These are phyloP conservation scores for Ibidorhyncha struthersii DNA, from an alignment of 2,113 vertebrate species.

Conservation along the genomic window DNA sequence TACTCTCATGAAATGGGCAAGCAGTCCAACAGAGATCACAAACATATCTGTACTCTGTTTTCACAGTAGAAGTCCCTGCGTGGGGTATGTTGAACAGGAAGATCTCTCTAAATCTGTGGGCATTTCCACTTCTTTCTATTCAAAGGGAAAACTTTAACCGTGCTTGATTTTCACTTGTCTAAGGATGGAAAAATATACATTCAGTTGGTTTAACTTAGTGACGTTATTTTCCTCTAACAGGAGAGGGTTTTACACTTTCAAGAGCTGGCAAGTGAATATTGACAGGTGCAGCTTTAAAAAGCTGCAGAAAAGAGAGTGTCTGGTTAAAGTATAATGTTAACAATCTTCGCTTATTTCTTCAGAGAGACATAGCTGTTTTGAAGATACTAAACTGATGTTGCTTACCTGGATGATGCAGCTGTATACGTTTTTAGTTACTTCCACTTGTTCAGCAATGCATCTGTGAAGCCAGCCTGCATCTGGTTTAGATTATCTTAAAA, in stretches of 20 bases:
- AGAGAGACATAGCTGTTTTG: neutral
- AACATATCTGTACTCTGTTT: neutral
- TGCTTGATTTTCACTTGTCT: neutral
- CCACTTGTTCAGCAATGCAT: neutral
- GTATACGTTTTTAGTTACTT: neutral
- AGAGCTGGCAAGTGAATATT: neutral
- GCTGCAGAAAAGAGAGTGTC: neutral
- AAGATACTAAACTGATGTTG: neutral
- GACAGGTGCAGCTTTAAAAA: neutral
- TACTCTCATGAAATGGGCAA: neutral
- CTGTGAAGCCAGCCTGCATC: neutral
- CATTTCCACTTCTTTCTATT: neutral
- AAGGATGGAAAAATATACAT: neutral
- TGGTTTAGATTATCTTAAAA: neutral
- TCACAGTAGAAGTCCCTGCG: neutral
- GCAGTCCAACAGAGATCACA: neutral
- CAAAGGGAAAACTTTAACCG: neutral
- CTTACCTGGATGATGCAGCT: neutral
- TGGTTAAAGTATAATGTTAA: neutral
- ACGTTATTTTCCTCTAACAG: neutral
- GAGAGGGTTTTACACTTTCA: neutral
- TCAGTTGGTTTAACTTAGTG: neutral
- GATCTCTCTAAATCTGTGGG: neutral
- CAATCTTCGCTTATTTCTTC: neutral
- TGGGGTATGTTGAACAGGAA: neutral